phyloP scores from a whole-genome alignment of 2,113 vertebrate species.

The Oryctolagus cuniculus region mOryCun1.1 NC_091440.1:6266501-6267000 shows the following conservation, averaged over 20 bases:
- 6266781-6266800: slow-evolving; percentile 76
- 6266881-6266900: accelerated
- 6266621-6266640: slow-evolving; percentile 83
- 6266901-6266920: slow-evolving; percentile 47
- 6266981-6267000: slow-evolving; percentile 73
- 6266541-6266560: slow-evolving; percentile 85
- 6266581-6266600: slow-evolving; percentile 81
- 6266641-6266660: slow-evolving; percentile 75
- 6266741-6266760: slow-evolving; percentile 80
- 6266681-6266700: slow-evolving; percentile 71
- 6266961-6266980: slow-evolving; percentile 63
- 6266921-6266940: slow-evolving; percentile 72
- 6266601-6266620: slow-evolving; percentile 84
- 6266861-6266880: not conserved
- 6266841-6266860: slow-evolving; percentile 38
- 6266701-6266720: slow-evolving; percentile 42
- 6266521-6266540: slow-evolving; percentile 85
- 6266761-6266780: slow-evolving; percentile 73
- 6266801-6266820: slow-evolving; percentile 74
- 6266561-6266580: slow-evolving; percentile 86
- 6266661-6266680: slow-evolving; percentile 71
- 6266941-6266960: slow-evolving; percentile 69
- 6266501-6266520: slow-evolving; percentile 89
- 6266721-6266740: slow-evolving; percentile 49
- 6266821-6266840: slow-evolving; percentile 76